Percentiles rank a stretch among this genome's conserved stretches.
Conservation (phyloP, 1,140 invertebrate genomes). For the Scylla paramamosain region DNA sequence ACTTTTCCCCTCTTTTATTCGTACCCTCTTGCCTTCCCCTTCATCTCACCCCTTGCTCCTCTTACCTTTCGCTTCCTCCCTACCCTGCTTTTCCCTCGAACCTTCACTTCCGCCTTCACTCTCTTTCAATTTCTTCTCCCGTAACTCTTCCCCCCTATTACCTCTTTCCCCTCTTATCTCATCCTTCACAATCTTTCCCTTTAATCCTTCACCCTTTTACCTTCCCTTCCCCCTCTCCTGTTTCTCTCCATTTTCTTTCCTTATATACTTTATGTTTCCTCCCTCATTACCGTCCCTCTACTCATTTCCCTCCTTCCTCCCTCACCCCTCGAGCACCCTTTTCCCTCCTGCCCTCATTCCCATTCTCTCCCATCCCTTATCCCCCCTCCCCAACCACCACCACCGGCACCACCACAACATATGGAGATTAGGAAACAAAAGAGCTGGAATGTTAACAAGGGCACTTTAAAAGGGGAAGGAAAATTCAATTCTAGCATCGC, state of each 20-base stretch:
- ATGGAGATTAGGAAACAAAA: constrained; percentile 23
- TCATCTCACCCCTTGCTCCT: no score
- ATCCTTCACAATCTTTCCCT: background rate
- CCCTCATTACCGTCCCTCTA: background rate
- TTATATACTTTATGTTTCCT: no score
- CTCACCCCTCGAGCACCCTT: background rate
- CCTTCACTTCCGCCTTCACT: background rate
- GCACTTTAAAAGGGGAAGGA: background rate
- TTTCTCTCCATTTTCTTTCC: no score
- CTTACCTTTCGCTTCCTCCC: background rate
- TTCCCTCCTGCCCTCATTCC: background rate
- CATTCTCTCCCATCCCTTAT: background rate
- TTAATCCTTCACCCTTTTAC: no score
- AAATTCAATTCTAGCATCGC: constrained; percentile 12
- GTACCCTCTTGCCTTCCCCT: no score
- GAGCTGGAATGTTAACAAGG: background rate
- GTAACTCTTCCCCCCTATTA: background rate
- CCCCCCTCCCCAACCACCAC: background rate
- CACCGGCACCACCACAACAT: background rate
- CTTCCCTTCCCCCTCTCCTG: no score
- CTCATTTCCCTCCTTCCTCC: background rate
- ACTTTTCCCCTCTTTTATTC: no score
- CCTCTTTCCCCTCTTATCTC: background rate
- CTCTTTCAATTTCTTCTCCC: background rate
- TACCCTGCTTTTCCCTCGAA: background rate